Percentiles rank a stretch among this genome's conserved stretches.
phyloP scores from a whole-genome alignment of 1,140 invertebrate genomes.

The Diorhabda sublineata region DNA sequence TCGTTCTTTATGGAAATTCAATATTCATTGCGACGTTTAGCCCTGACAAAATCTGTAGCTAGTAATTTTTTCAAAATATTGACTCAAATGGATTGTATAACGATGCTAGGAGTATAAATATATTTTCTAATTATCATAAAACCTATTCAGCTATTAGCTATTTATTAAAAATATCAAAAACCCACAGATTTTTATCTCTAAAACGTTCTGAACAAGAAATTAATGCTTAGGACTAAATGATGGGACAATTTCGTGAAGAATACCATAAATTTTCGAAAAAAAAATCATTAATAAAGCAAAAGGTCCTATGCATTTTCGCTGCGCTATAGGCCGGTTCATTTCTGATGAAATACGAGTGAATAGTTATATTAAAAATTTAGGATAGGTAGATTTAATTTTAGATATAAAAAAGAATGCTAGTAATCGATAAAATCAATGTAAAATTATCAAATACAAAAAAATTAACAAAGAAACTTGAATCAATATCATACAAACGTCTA shows the following conservation, averaged over 20 bases:
- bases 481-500: background rate
- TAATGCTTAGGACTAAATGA: conserved; percentile 32
- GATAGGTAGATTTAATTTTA: too few relatives aligned
- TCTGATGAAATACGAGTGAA: background rate
- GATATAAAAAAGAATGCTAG: background rate
- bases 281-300: conserved; percentile 21
- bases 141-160: conserved; percentile 15
- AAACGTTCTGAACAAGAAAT: conserved; percentile 31
- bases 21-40: too few relatives aligned
- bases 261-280: conserved; percentile 29
- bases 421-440: background rate
- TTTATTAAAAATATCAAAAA: conserved; percentile 26
- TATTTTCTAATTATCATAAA: conserved; percentile 18
- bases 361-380: too few relatives aligned
- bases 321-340: background rate
- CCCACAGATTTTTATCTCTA: conserved; percentile 27
- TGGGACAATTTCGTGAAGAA: conserved; percentile 32
- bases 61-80: too few relatives aligned
- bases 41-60: too few relatives aligned
- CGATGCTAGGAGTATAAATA: conserved; percentile 9
- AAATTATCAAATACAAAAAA: background rate
- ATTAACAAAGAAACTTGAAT: background rate
- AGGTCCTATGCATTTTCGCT: background rate
- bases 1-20: too few relatives aligned
- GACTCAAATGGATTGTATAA: too few relatives aligned